phyloP scores from a whole-genome alignment of 2,113 vertebrate genomes.

The Chloropsis hardwickii region DNA sequence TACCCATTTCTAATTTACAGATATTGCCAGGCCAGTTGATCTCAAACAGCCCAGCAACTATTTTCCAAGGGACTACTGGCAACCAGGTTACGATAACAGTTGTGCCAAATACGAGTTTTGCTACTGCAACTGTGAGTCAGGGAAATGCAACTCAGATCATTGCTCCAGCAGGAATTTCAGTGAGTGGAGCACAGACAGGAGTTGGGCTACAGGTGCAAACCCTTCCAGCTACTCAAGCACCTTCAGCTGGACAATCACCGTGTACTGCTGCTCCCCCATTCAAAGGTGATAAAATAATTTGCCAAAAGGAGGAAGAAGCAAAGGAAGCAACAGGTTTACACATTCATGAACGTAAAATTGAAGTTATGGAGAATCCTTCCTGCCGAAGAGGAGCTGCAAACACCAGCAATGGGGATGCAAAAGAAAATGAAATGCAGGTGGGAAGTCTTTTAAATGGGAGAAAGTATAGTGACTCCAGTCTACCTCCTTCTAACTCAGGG shows the following conservation, averaged over 20 bases:
- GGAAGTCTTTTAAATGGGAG: constrained; percentile 96
- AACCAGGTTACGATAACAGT: constrained; percentile 98
- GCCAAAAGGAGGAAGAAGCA: constrained; percentile 99
- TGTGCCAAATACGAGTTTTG: constrained; percentile 97
- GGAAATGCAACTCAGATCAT: constrained; percentile 82
- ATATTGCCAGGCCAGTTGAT: constrained; percentile 91
- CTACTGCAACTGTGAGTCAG: constrained; percentile 89
- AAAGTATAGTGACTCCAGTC: constrained; percentile 94
- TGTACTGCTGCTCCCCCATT: constrained; percentile 85
- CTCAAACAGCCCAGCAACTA: constrained; percentile 88
- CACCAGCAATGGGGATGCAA: constrained; percentile 93
- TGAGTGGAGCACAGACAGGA: constrained; percentile 79
- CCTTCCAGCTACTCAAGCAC: constrained; percentile 76
- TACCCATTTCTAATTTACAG: constrained; percentile 90
- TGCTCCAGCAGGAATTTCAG: constrained; percentile 78
- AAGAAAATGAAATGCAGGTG: constrained; percentile 80
- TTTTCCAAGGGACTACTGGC: constrained; percentile 90
- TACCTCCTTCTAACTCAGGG: constrained; percentile 99
- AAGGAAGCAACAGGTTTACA: constrained; percentile 98
- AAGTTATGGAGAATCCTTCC: constrained; percentile 98
- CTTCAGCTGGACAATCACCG: constrained; percentile 80
- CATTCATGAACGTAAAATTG: constrained; percentile 96
- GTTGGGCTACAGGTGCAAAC: constrained; percentile 85
- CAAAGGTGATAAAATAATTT: constrained; percentile 98
- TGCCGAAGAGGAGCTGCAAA: constrained; percentile 82